Conservation (phyloP, 2,888 invertebrate species). For the Corythucha ciliata region DNA sequence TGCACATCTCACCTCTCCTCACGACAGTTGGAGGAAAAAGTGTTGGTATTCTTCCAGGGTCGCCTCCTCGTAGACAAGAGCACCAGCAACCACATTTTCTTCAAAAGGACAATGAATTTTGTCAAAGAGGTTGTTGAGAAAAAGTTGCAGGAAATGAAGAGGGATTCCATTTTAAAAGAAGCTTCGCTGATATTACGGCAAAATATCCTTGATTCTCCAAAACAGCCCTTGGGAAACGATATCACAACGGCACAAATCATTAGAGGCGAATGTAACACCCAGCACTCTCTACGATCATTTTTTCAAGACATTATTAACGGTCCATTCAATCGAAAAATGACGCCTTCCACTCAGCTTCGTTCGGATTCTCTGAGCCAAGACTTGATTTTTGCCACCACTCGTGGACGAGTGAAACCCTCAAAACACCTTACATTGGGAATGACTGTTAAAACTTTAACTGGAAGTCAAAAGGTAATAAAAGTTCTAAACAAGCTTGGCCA, state of each 20-base stretch:
- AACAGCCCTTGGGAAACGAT: background rate
- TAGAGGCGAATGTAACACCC: background rate
- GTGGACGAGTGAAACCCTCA: constrained; percentile 4
- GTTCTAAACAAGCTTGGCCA: constrained; percentile 1
- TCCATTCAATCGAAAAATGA: background rate
- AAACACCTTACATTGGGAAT: background rate
- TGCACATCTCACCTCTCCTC: too few relatives aligned
- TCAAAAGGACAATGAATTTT: constrained; percentile 2
- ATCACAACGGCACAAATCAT: background rate
- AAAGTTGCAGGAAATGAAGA: constrained; percentile 1
- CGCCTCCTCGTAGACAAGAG: background rate
- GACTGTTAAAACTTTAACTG: constrained; percentile 1
- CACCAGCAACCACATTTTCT: background rate
- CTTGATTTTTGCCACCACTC: constrained; percentile 1
- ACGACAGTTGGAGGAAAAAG: background rate
- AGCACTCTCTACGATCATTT: background rate
- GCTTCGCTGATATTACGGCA: background rate
- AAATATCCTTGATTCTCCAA: background rate
- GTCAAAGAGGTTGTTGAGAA: background rate
- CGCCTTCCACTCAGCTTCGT: background rate
- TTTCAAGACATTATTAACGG: background rate
- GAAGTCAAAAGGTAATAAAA: constrained; percentile 1
- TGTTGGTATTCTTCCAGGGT: background rate
- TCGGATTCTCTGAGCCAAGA: background rate
- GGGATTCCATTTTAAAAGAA: background rate